Evolutionary conservation across 2,888 invertebrate genomes (phyloP).

Genomic region (Chaetogeoica ovagalla): DNA sequence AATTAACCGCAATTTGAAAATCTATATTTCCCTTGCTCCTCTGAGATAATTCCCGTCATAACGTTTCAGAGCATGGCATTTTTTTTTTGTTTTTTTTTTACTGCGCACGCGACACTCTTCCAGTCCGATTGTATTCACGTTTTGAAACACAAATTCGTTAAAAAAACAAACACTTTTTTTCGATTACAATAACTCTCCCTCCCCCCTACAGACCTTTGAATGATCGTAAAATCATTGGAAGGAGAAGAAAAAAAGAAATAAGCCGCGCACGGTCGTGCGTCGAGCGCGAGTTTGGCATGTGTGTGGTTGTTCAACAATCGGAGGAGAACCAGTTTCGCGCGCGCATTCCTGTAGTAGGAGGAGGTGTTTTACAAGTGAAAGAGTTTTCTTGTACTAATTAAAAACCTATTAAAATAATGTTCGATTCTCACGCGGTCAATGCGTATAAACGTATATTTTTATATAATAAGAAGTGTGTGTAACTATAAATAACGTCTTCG

Average conservation of each 20-base stretch:
- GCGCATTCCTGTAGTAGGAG: slow-evolving; percentile 37
- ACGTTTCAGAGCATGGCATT: no score
- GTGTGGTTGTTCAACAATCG: slow-evolving; percentile 1
- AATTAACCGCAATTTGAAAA: no score
- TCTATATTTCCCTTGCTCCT: no score
- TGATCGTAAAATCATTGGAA: no score
- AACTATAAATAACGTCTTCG: slow-evolving; percentile 33
- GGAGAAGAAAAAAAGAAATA: not conserved
- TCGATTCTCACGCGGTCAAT: slow-evolving; percentile 49
- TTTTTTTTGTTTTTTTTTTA: no score
- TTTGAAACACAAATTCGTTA: no score
- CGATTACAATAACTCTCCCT: no score
- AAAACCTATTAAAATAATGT: slow-evolving; percentile 51
- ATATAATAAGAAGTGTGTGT: not conserved
- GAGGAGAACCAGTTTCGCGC: slow-evolving; percentile 37
- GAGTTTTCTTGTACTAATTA: slow-evolving; percentile 52
- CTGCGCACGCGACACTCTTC: no score
- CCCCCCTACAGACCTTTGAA: no score
- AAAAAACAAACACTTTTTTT: not conserved
- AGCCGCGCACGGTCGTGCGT: not conserved
- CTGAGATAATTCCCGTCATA: no score
- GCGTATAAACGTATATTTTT: not conserved
- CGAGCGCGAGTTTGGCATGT: not conserved
- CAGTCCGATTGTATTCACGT: no score
- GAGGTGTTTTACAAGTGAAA: slow-evolving; percentile 52